phyloP scores from a whole-genome alignment of 2,797 vertebrate species.

The Phyllotis vaccarum region DNA sequence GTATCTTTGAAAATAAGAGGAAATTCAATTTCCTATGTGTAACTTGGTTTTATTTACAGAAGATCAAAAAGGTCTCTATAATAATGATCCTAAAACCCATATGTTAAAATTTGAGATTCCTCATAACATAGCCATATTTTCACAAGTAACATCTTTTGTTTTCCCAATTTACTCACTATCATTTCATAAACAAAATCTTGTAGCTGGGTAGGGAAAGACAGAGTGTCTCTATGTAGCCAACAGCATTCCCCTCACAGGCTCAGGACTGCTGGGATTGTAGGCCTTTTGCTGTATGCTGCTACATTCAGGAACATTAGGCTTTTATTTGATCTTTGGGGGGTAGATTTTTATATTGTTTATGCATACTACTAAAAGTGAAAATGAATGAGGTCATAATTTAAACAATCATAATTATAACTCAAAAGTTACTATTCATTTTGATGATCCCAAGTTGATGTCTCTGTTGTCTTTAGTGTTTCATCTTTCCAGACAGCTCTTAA shows the following conservation, averaged over 20 bases:
- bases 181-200: slow-evolving; percentile 32
- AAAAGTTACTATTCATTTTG: slow-evolving; percentile 13
- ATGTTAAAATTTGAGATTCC: slow-evolving; percentile 12
- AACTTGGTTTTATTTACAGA: neutral
- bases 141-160: neutral
- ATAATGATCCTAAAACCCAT: neutral
- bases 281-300: no score
- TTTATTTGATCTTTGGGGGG: neutral
- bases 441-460: neutral
- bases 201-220: neutral
- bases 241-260: neutral
- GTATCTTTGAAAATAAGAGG: slow-evolving; percentile 1
- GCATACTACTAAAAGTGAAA: neutral
- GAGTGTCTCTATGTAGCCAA: neutral
- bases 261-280: neutral
- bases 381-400: neutral
- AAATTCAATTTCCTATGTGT: neutral
- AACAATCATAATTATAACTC: slow-evolving; percentile 40
- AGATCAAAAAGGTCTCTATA: neutral
- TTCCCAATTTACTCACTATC: neutral
- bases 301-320: neutral
- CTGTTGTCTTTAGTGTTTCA: slow-evolving; percentile 11
- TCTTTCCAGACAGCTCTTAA: slow-evolving; percentile 32
- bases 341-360: slow-evolving; percentile 15
- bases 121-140: slow-evolving; percentile 26